phyloP scores from a whole-genome alignment of 2,888 invertebrate genomes.

The Acrocera orbiculus region DNA sequence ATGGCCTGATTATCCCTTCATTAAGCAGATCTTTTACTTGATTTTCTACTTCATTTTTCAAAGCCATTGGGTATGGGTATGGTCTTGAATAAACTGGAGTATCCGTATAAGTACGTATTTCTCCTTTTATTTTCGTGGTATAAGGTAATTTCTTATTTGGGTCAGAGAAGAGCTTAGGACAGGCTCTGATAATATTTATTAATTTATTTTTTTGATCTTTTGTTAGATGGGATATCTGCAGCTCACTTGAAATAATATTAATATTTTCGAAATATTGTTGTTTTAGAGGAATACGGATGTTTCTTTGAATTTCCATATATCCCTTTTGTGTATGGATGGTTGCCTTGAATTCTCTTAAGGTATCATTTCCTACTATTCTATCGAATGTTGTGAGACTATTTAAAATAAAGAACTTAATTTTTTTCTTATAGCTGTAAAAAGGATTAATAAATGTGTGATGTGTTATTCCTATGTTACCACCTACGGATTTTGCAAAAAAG shows the following conservation, averaged over 20 bases:
- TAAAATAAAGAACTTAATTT: constrained; percentile 8
- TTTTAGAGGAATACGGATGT: constrained; percentile 3
- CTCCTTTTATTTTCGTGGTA: constrained; percentile 1
- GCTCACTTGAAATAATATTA: constrained; percentile 2
- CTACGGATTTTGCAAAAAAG: constrained; percentile 10
- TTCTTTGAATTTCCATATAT: constrained; percentile 4
- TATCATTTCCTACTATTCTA: constrained; percentile 9
- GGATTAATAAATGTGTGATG: constrained; percentile 8
- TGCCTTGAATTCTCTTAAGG: constrained; percentile 5
- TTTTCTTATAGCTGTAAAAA: constrained; percentile 2
- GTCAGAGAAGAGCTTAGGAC: background rate
- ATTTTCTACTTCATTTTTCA: background rate
- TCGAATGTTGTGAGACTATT: constrained; percentile 5
- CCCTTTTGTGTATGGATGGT: constrained; percentile 5
- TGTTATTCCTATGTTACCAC: constrained; percentile 9
- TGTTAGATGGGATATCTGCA: constrained; percentile 2
- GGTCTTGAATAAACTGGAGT: constrained; percentile 1
- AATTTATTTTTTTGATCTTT: background rate
- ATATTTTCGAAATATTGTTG: constrained; percentile 3
- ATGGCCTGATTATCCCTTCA: constrained; percentile 7
- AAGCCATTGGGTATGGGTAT: background rate
- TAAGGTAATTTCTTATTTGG: background rate
- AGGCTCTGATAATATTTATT: background rate
- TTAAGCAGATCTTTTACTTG: constrained; percentile 1
- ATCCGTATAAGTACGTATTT: background rate